Evolutionary conservation across 1,140 invertebrate genomes (phyloP).

Genomic region (Leptinotarsa undecemlineata): DNA sequence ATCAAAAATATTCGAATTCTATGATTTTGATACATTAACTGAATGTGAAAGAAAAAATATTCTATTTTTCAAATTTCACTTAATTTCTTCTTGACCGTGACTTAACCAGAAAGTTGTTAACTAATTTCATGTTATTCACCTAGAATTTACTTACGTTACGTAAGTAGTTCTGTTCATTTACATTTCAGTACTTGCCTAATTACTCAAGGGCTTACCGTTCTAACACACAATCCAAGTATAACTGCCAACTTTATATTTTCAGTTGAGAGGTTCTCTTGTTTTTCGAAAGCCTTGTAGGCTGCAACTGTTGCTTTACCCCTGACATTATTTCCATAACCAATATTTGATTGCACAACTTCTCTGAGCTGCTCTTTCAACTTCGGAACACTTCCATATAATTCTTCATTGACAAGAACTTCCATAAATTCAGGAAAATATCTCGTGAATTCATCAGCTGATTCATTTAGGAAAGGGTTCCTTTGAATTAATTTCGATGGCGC

Average conservation of each 20-base stretch:
- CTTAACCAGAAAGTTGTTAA: no score
- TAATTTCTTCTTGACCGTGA: no score
- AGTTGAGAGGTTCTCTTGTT: not conserved
- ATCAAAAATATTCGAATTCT: no score
- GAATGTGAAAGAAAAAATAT: no score
- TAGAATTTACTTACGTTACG: no score
- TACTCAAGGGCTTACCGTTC: not conserved
- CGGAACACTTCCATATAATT: not conserved
- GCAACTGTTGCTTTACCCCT: not conserved
- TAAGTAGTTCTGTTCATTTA: no score
- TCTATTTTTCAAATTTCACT: no score
- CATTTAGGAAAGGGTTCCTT: not conserved
- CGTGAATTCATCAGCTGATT: not conserved
- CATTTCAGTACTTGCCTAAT: no score
- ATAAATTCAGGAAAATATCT: not conserved
- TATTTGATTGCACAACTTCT: not conserved
- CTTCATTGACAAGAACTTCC: not conserved
- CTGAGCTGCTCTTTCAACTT: not conserved
- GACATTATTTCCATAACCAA: not conserved
- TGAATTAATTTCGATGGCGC: not conserved
- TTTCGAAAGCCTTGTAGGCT: not conserved
- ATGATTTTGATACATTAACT: no score
- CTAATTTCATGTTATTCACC: no score
- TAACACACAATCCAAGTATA: not conserved
- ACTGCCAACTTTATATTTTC: constrained; percentile 1